Percentiles rank a stretch among this genome's conserved stretches.
These are phyloP conservation scores for Stegana nigrithorax DNA, from an alignment of 2,888 invertebrate species.

Conservation along the genomic window DNA sequence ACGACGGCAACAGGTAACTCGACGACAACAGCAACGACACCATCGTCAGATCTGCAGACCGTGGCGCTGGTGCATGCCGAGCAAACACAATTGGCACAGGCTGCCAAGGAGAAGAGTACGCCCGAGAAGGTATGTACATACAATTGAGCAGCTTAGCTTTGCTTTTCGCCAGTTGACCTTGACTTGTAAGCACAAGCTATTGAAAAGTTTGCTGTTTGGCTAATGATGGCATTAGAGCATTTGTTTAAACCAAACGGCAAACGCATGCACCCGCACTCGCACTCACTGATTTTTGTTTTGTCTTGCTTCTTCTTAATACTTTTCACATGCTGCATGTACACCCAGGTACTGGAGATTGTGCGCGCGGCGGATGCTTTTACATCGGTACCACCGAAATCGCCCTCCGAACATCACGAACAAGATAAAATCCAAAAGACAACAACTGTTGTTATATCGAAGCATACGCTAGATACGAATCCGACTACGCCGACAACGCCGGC, in stretches of 20 bases:
- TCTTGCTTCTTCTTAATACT: neutral
- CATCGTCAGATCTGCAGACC: conserved; percentile 46
- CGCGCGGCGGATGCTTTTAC: conserved; percentile 76
- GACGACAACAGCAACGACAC: conserved; percentile 15
- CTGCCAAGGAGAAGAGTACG: conserved; percentile 81
- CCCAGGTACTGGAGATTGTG: conserved; percentile 87
- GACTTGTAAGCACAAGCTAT: no score
- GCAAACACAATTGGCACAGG: conserved; percentile 67
- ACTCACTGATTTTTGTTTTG: neutral
- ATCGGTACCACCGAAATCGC: conserved; percentile 78
- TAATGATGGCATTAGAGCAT: conserved; percentile 24
- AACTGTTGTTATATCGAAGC: conserved; percentile 94
- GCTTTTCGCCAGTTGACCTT: no score
- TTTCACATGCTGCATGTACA: neutral
- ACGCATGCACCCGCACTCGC: conserved; percentile 14
- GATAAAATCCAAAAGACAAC: conserved; percentile 83
- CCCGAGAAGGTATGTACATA: conserved; percentile 79
- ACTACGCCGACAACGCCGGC: conserved; percentile 55
- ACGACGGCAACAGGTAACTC: conserved; percentile 26
- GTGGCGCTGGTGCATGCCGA: conserved; percentile 54
- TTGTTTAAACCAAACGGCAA: neutral
- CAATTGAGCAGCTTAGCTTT: no score
- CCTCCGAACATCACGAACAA: conserved; percentile 72
- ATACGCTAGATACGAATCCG: conserved; percentile 78
- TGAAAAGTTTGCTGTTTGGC: conserved; percentile 18